phyloP scores from a whole-genome alignment of 2,113 vertebrate genomes.

The Leptosomus discolor region DNA sequence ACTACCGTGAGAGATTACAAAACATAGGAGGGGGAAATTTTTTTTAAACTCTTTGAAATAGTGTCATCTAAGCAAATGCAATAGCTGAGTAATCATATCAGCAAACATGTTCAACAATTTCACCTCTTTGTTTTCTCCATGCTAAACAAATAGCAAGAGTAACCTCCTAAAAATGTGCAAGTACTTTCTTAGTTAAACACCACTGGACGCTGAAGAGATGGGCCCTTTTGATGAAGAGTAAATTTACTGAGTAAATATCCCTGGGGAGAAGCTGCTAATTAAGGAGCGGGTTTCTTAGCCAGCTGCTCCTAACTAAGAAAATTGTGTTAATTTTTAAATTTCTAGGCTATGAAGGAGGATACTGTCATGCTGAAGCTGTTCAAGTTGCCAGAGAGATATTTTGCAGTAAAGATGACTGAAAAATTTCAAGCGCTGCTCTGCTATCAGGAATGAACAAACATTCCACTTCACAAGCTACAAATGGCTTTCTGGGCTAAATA shows the following conservation, averaged over 20 bases:
- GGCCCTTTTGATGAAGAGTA: conserved; percentile 43
- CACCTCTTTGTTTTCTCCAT: neutral
- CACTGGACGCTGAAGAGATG: neutral
- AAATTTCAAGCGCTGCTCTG: neutral
- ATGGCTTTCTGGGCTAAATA: neutral
- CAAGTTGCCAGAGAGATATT: conserved; percentile 1
- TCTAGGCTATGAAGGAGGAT: neutral
- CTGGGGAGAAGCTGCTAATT: conserved; percentile 65
- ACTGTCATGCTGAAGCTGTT: neutral
- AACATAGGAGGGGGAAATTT: neutral
- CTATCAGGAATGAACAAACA: neutral
- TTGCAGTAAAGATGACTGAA: neutral
- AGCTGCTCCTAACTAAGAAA: conserved; percentile 48
- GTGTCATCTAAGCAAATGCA: neutral
- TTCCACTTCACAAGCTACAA: neutral
- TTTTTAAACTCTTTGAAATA: neutral
- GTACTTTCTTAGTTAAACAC: neutral
- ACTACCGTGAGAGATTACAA: neutral
- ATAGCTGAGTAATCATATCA: neutral
- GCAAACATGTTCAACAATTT: neutral
- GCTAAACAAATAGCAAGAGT: neutral
- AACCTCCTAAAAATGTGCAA: neutral
- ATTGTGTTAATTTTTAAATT: conserved; percentile 49
- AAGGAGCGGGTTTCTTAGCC: conserved; percentile 56
- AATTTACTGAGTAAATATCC: conserved; percentile 63